Evolutionary conservation across 92 coral and sea anemone genomes (phyloP).

Genomic region (Epizoanthus ramosus): DNA sequence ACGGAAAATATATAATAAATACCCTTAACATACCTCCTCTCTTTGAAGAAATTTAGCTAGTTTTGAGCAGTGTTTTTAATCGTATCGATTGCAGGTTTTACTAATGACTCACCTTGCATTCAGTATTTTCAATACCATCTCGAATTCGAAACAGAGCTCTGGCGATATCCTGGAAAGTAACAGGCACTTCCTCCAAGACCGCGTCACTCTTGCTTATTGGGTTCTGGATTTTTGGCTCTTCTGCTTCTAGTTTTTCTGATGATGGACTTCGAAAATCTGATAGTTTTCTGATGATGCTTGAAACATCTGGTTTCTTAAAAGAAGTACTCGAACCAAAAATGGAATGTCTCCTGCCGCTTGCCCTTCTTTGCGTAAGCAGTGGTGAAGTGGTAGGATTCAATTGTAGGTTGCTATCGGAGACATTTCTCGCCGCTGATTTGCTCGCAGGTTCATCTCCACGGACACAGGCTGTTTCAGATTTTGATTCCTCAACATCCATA

Average conservation of each 20-base stretch:
- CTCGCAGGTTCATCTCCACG: neutral
- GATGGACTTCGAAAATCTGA: neutral
- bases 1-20: too few relatives aligned
- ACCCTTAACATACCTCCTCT: too few relatives aligned
- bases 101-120: conserved; percentile 68
- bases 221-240: conserved; percentile 1
- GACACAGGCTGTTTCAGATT: neutral
- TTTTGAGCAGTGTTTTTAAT: neutral
- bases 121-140: conserved; percentile 65
- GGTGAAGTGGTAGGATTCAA: neutral
- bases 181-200: neutral
- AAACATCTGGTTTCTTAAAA: neutral
- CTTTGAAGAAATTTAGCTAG: too few relatives aligned
- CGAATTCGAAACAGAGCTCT: conserved; percentile 68
- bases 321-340: neutral
- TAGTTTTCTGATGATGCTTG: neutral
- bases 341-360: conserved; percentile 5
- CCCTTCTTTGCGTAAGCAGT: neutral
- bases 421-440: neutral
- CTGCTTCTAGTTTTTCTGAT: neutral
- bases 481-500: conserved; percentile 12
- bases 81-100: too few relatives aligned
- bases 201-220: neutral
- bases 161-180: conserved; percentile 63
- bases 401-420: neutral